Evolutionary conservation across 1,140 invertebrate species (phyloP), one percentile per base, ranked within the genome.

Genomic region (Chrysoperla carnea): DNA sequence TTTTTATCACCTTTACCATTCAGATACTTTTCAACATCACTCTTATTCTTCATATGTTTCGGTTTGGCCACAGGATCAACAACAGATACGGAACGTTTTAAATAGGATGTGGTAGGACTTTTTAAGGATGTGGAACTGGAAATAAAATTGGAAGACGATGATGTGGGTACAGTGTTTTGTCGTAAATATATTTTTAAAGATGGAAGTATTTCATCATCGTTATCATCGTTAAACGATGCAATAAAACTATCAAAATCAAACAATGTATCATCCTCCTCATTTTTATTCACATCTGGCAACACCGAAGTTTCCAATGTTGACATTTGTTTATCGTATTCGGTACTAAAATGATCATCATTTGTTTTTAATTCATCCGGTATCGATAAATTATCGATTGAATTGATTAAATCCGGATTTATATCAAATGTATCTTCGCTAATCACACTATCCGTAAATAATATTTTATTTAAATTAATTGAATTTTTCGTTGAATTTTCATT

Each of bases 171-270:
- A 12, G 31, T 11, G n/a, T 9, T 11, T 12, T 33, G 31, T 9
- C 31, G 2, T 33, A 33, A 36, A 53, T 56, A 36, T 43, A 57
- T 8, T 59, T 40, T 8, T 51, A 55, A 1, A 58, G 53, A 39
- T 55, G 53, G 17, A 29, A 15, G n/a, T 47, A 50, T 8, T 17
- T 29, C 29, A 44, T 47, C 6, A 37, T 12, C 1, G 6, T 55
- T 59, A 42, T 67, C 64, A 46, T 68, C 63, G 39, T 68, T 66
- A 49, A 69, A 67, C 44, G 67, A 63, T 39, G 60, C 63, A 38
- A 67, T 62, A 43, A 70, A 54, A 48, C 70, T 67, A 48, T 71
- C 68, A 46, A 70, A 68, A 44, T 63, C 57, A 47, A 60, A 59
- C 5, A 23, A 23, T 23, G n/a, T n/a, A n/a, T 23, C 17, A 23